Conservation (phyloP, 2,888 invertebrate species). For the Eupeodes latifasciatus region DNA sequence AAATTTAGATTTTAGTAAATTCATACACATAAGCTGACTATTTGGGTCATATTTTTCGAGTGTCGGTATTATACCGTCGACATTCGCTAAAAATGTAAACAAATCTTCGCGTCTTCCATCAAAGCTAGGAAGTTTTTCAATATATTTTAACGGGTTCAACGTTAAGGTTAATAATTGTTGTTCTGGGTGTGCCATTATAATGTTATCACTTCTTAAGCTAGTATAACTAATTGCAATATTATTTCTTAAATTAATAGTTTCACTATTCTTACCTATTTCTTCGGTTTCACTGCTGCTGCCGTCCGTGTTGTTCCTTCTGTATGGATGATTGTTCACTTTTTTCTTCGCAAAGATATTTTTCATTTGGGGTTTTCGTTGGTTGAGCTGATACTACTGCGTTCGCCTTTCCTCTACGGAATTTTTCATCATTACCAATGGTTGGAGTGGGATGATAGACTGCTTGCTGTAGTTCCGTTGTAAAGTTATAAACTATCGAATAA, state of each 20-base stretch:
- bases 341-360: constrained; percentile 49
- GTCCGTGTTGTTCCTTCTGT: no score
- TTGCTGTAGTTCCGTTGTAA: constrained; percentile 1
- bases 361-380: constrained; percentile 45
- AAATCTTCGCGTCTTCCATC: constrained; percentile 75
- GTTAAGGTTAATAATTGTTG: no score
- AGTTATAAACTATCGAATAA: constrained; percentile 1
- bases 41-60: no score
- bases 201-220: no score
- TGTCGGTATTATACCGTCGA: no score
- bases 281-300: constrained; percentile 34
- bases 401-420: constrained; percentile 13
- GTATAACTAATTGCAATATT: no score
- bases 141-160: constrained; percentile 64
- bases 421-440: constrained; percentile 2
- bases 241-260: constrained; percentile 34
- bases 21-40: no score
- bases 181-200: no score
- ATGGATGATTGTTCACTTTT: no score
- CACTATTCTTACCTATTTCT: constrained; percentile 49
- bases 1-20: no score
- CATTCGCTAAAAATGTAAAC: no score
- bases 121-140: constrained; percentile 77
- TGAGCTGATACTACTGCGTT: constrained; percentile 38
- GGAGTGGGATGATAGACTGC: background rate